A percentile compares a stretch with the other conserved stretches of the same genome.
These are phyloP conservation scores for Prosopocoilus inquinatus DNA, from an alignment of 2,888 invertebrate genomes.

Conservation along the genomic window DNA sequence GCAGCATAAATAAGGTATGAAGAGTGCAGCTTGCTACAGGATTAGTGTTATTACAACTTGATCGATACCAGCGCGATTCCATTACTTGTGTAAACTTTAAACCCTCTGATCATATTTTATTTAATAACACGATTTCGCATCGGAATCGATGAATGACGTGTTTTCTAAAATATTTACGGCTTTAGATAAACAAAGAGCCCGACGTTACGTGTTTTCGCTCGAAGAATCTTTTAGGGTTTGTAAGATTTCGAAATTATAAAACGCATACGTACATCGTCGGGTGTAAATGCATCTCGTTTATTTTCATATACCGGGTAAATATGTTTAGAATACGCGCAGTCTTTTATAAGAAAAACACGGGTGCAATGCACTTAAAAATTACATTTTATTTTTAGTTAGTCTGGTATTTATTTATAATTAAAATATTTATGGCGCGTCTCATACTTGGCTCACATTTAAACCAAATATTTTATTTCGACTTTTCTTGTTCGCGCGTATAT, in stretches of 20 bases:
- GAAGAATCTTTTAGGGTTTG: too few relatives aligned
- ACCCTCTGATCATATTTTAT: conserved; percentile 42
- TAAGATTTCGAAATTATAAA: too few relatives aligned
- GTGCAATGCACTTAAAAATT: conserved; percentile 45
- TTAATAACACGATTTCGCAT: conserved; percentile 37
- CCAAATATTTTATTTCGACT: conserved; percentile 15
- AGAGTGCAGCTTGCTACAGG: conserved; percentile 38
- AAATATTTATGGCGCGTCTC: conserved; percentile 44
- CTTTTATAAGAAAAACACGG: conserved; percentile 21
- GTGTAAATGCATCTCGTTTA: conserved; percentile 6
- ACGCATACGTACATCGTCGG: too few relatives aligned
- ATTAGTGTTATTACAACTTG: conserved; percentile 46
- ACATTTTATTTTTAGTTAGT: conserved; percentile 46
- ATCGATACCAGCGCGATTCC: conserved; percentile 43
- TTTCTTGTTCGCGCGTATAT: conserved; percentile 14
- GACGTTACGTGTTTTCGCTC: too few relatives aligned
- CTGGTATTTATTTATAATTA: conserved; percentile 48
- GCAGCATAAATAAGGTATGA: conserved; percentile 42
- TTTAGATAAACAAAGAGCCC: too few relatives aligned
- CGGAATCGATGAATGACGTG: not conserved
- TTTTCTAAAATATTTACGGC: too few relatives aligned
- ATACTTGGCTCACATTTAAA: conserved; percentile 31
- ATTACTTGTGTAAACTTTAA: conserved; percentile 47
- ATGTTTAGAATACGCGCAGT: conserved; percentile 22
- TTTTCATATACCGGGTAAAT: conserved; percentile 16